Percentiles rank a stretch among this genome's conserved stretches.
Conservation (phyloP, 1,140 invertebrate genomes). For the Carcinoscorpius rotundicauda region DNA sequence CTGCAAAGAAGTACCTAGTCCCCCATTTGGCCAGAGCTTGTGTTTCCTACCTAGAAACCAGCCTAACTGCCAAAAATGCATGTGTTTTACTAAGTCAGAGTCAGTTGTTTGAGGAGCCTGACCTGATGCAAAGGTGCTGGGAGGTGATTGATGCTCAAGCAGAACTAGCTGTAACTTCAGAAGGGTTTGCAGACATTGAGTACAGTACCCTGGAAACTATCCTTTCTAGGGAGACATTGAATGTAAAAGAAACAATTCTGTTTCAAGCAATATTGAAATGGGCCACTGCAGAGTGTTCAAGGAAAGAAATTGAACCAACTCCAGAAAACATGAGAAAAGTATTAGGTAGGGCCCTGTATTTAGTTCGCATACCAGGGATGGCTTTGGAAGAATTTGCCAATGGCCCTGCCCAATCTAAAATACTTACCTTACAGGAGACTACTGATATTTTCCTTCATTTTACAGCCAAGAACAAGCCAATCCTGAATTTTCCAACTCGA, state of each 20-base stretch:
- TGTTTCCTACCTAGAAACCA: constrained; percentile 82
- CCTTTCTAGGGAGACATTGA: constrained; percentile 71
- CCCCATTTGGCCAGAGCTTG: constrained; percentile 78
- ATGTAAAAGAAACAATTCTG: constrained; percentile 78
- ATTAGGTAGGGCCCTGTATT: constrained; percentile 61
- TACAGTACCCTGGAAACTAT: constrained; percentile 76
- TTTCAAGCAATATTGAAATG: constrained; percentile 81
- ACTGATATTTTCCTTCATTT: constrained; percentile 79
- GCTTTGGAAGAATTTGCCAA: constrained; percentile 81
- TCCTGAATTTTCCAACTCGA: constrained; percentile 63
- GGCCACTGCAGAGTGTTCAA: constrained; percentile 69
- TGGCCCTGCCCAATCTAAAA: constrained; percentile 72
- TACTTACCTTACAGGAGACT: constrained; percentile 75
- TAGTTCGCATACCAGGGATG: constrained; percentile 83
- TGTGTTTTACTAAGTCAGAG: constrained; percentile 82
- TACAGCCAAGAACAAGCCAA: constrained; percentile 50
- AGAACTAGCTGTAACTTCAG: constrained; percentile 83
- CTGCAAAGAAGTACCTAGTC: constrained; percentile 87
- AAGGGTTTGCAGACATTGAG: constrained; percentile 85
- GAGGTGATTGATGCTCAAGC: constrained; percentile 88
- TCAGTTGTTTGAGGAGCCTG: constrained; percentile 78
- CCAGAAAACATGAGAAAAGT: constrained; percentile 42
- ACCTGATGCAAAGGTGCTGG: constrained; percentile 86
- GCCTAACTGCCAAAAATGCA: constrained; percentile 81
- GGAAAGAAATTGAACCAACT: constrained; percentile 62